Conservation (phyloP, 2,888 invertebrate species). For the Pyrgus malvae region DNA sequence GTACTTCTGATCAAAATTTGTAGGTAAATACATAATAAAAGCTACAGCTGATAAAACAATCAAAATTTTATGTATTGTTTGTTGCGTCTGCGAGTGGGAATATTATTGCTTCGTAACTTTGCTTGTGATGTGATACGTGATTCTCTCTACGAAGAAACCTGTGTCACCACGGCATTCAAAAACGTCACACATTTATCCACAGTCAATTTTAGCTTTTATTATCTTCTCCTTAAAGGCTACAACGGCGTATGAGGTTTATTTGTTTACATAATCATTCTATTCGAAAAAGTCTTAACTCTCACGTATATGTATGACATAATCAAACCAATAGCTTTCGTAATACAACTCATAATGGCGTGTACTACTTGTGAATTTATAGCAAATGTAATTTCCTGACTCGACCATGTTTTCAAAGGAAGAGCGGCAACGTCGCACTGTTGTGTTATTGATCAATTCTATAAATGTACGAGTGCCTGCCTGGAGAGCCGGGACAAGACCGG, state of each 20-base stretch:
- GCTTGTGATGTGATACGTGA: conserved; percentile 5
- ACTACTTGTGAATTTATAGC: background rate
- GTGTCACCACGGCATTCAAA: conserved; percentile 19
- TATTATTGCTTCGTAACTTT: no score
- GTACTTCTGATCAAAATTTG: no score
- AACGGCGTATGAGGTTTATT: background rate
- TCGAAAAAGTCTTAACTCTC: background rate
- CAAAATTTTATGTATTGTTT: no score
- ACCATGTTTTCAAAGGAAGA: conserved; percentile 19
- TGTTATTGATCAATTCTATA: conserved; percentile 18
- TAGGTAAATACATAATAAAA: no score
- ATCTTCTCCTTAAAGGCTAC: background rate
- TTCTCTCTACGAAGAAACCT: conserved; percentile 3
- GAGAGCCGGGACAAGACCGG: no score
- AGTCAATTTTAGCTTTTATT: background rate
- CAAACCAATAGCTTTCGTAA: background rate
- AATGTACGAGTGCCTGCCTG: background rate
- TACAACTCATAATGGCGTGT: background rate
- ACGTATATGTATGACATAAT: background rate
- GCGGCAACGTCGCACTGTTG: conserved; percentile 31
- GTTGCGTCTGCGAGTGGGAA: no score
- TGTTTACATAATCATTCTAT: background rate
- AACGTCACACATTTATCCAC: background rate
- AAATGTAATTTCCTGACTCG: background rate
- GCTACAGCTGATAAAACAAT: no score